Evolutionary conservation across 2,888 invertebrate species (phyloP), one percentile per base, ranked within the genome.

Genomic region (Aricia artaxerxes): DNA sequence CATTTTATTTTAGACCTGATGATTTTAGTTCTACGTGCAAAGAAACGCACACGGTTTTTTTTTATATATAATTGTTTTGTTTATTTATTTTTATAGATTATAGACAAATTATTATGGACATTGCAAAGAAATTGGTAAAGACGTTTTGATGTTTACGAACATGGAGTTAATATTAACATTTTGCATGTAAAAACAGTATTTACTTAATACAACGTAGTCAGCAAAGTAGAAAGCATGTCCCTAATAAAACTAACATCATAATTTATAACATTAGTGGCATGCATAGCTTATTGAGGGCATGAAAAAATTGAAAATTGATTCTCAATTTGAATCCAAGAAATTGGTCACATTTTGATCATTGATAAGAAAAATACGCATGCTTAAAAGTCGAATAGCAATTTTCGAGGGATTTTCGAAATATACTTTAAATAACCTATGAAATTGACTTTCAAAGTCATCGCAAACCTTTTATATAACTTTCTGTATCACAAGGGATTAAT

Each of bases 251-350:
- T 85, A 86, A 88, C 88, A 84, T 16, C 24, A 24, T 24, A 24
- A 24, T 24, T 24, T 86, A 86, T 85, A 84, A 84, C 83, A 84
- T 82, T 83, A 81, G 80, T 80, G 86, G 91, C 91, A 91, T 91
- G 91, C 81, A 82, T 82, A 81, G 81, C 60, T 60, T 72, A 16
- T 31, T 73, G 13, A 85, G 82, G 82, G 85, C 86, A 87, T 87
- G 85, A 64, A 64, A 61, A 61, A 61, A 61, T 24, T 24, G 3
- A 57, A 53, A 57, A 53, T 16, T 57, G 16, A 16, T 57, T 57
- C 57, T 16, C 57, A 53, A 13, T 53, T 53, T 13, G 3, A 16
- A 53, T 13, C 13, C 13, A 53, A 44, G 44, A 7, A 9, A 53
- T 53, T 53, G 0, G 53, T 13, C 11, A 13, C 13, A 13, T 53